These are phyloP conservation scores for Mustela nigripes DNA, from an alignment of 2,113 vertebrate genomes.

Conservation along the genomic window DNA sequence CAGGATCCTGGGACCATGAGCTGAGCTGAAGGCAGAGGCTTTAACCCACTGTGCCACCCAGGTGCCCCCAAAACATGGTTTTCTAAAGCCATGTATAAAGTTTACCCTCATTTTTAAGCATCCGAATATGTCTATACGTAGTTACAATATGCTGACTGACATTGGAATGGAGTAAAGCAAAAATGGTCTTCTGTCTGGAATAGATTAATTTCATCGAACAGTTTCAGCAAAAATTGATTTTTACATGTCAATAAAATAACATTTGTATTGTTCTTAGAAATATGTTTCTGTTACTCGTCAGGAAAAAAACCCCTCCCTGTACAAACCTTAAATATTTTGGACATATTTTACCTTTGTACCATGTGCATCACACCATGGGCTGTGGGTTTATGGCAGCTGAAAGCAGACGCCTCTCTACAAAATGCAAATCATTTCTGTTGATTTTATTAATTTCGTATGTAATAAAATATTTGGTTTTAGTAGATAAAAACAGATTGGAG, in stretches of 20 bases:
- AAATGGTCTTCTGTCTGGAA: not conserved
- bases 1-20: no score
- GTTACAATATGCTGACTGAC: not conserved
- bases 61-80: not conserved
- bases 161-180: not conserved
- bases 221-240: not conserved
- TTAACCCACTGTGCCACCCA: no score
- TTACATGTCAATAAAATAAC: not conserved
- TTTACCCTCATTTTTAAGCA: not conserved
- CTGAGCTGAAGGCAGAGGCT: no score
- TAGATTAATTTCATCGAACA: not conserved
- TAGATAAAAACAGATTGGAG: not conserved
- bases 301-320: not conserved
- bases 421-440: not conserved
- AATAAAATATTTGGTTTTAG: conserved; percentile 57
- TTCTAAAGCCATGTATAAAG: not conserved
- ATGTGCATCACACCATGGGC: not conserved
- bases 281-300: not conserved
- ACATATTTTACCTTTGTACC: not conserved
- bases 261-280: not conserved
- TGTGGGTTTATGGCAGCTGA: not conserved
- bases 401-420: not conserved
- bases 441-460: conserved; percentile 48
- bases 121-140: not conserved
- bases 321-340: not conserved